phyloP scores from a whole-genome alignment of 2,888 invertebrate species.

The Leucoptera coffeella region DNA sequence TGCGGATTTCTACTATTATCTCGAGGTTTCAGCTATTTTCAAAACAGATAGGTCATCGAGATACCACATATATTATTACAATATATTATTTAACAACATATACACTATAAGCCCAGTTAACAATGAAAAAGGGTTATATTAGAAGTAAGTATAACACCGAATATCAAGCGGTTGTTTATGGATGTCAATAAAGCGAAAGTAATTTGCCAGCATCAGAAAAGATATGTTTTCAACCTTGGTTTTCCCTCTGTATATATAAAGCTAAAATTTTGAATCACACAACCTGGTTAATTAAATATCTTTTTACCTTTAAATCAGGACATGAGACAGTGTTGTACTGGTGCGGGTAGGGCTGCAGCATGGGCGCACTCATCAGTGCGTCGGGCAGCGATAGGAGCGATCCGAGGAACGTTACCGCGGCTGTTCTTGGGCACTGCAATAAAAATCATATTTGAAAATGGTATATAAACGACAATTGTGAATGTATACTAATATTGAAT shows the following conservation, averaged over 20 bases:
- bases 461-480: neutral
- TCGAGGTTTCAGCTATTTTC: no score
- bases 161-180: no score
- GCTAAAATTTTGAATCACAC: neutral
- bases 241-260: neutral
- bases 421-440: slow-evolving; percentile 73
- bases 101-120: no score
- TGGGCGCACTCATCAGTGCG: slow-evolving; percentile 58
- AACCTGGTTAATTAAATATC: neutral
- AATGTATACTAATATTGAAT: neutral
- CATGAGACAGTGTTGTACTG: slow-evolving; percentile 58
- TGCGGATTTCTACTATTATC: no score
- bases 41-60: no score
- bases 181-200: no score
- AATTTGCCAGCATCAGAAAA: no score
- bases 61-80: no score
- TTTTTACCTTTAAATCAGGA: slow-evolving; percentile 67
- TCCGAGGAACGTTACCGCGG: slow-evolving; percentile 85
- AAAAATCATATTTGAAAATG: no score
- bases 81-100: no score
- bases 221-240: neutral
- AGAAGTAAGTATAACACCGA: no score
- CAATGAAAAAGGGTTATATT: no score
- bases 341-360: slow-evolving; percentile 61
- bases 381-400: slow-evolving; percentile 79